Evolutionary conservation across 2,888 invertebrate genomes (phyloP), one percentile per base, ranked within the genome.

Genomic region (Archaeoteleia sp.): DNA sequence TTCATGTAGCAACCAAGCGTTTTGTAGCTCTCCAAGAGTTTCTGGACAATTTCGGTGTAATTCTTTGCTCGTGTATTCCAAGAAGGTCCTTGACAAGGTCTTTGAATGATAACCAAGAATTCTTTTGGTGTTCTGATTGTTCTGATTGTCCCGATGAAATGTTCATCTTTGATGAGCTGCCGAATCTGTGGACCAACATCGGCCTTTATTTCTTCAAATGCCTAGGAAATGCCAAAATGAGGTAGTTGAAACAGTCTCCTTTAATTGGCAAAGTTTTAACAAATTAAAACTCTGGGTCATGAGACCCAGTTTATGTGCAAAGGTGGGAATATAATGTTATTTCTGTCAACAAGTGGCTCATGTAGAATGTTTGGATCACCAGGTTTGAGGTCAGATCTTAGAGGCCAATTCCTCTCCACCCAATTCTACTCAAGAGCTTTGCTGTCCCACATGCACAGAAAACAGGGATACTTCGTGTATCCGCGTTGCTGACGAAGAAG

Each of bases 401-500:
- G 10, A 13, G 34, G 34, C 34, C 34, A 34, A 5, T 34, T 13
- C 13, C 13, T 34, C 6, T 13, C 3, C 13, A 6, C 2, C 13
- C 14, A 34, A 13, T 34, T 10, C 13, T 34, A 2, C 8, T 13
- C 34, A 4, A 3, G 13, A 13, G 34, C 35, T 29, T 27, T 25
- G 12, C 43, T 25, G 7, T 43, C 29, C 43, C 70, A 70, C 35
- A 65, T 13, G 48, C 71, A 72, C 6, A 72, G 4, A 54, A 62
- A 73, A 49, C 66, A 71, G 7, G 62, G 57, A 29, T 23, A 43
- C 42, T 55, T 61, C 2, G 62, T 66, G 27, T 51, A 65, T 34
- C 57, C 55, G 2, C 46, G 27, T 55, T 70, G 63, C 30, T 60
- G 58, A n/a, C 61, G 54, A 7, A 65, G 20, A 2, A 71, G 48